Conservation (phyloP, 2,113 vertebrate genomes). For the Electrona antarctica region DNA sequence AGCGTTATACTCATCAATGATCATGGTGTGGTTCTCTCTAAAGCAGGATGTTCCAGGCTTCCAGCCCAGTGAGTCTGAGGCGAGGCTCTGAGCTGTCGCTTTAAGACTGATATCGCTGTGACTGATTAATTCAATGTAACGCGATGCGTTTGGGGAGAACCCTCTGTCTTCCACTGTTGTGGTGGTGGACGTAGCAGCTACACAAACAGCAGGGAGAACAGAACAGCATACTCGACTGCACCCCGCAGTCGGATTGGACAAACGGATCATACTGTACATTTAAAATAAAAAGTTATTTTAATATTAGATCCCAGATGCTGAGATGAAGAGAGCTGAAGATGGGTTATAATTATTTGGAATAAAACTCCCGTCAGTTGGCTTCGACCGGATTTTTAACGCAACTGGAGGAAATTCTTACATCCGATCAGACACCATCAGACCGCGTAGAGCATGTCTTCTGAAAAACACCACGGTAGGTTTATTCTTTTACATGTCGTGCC, state of each 20-base stretch:
- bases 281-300: slow-evolving; percentile 19
- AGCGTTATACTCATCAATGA: no score
- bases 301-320: slow-evolving; percentile 4
- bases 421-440: slow-evolving; percentile 28
- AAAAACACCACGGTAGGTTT: slow-evolving; percentile 82
- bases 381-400: slow-evolving; percentile 15
- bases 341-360: slow-evolving; percentile 52
- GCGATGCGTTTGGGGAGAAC: slow-evolving; percentile 67
- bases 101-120: slow-evolving; percentile 73
- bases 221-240: neutral
- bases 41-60: slow-evolving; percentile 35
- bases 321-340: slow-evolving; percentile 66
- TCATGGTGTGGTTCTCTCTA: neutral
- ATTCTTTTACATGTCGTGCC: slow-evolving; percentile 12
- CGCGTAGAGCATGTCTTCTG: slow-evolving; percentile 75
- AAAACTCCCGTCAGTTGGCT: slow-evolving; percentile 46
- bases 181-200: slow-evolving; percentile 34
- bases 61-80: slow-evolving; percentile 17
- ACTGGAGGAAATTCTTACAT: neutral
- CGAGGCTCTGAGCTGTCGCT: slow-evolving; percentile 65
- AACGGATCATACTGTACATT: no score
- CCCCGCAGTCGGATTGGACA: neutral
- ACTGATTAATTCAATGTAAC: slow-evolving; percentile 77
- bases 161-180: slow-evolving; percentile 52
- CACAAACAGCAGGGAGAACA: slow-evolving; percentile 10